phyloP scores from a whole-genome alignment of 2,113 vertebrate genomes.

The Cygnus buccinator region DNA sequence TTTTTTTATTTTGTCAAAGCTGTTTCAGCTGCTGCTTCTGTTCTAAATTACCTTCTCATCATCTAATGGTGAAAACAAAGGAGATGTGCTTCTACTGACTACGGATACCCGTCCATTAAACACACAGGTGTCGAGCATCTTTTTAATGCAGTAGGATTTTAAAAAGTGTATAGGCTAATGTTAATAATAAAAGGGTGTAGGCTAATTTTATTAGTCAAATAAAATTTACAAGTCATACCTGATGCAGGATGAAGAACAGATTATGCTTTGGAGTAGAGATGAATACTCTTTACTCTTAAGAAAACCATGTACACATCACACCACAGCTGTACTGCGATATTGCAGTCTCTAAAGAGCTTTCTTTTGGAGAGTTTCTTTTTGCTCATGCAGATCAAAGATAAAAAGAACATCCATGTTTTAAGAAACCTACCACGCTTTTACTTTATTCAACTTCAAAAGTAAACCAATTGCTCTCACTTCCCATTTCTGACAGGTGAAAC shows the following conservation, averaged over 20 bases:
- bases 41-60: neutral
- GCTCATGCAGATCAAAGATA: neutral
- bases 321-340: neutral
- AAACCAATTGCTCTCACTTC: neutral
- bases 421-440: neutral
- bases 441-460: neutral
- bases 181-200: neutral
- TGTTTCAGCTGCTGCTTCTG: neutral
- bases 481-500: neutral
- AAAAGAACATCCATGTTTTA: neutral
- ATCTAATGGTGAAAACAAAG: fast-evolving
- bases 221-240: neutral
- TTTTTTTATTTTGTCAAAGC: neutral
- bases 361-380: neutral
- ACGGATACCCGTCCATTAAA: neutral
- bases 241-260: neutral
- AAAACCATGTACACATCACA: neutral
- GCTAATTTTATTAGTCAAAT: constrained; percentile 4
- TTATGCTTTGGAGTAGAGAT: neutral
- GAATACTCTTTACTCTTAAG: neutral
- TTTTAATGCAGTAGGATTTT: neutral
- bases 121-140: neutral
- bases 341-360: neutral
- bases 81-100: neutral
- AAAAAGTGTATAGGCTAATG: neutral